phyloP scores from a whole-genome alignment of 2,888 invertebrate genomes.

The Melanostoma scalare region DNA sequence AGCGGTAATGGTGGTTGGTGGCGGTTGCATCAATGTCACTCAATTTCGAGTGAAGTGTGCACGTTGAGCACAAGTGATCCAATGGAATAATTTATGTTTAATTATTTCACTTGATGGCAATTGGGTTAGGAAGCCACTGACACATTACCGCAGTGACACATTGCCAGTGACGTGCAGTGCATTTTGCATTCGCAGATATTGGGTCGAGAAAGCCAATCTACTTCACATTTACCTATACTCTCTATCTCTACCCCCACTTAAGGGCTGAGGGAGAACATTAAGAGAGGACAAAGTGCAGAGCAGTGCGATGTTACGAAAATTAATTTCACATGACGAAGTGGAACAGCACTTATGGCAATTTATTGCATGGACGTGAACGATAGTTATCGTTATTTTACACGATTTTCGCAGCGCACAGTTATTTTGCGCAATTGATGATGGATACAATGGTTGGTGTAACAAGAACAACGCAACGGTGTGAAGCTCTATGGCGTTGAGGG shows the following conservation, averaged over 20 bases:
- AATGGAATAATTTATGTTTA: slow-evolving; percentile 71
- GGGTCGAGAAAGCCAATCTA: slow-evolving; percentile 33
- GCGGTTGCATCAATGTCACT: slow-evolving; percentile 58
- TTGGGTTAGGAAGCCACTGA: slow-evolving; percentile 72
- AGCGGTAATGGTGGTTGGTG: neutral
- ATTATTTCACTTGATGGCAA: slow-evolving; percentile 70
- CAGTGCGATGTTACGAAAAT: slow-evolving; percentile 25
- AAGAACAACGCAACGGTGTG: neutral
- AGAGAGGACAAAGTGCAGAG: neutral
- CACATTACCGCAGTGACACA: slow-evolving; percentile 61
- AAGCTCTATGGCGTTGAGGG: neutral
- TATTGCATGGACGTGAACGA: slow-evolving; percentile 49
- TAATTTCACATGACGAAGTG: slow-evolving; percentile 62
- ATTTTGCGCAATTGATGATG: slow-evolving; percentile 56
- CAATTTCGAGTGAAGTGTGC: slow-evolving; percentile 20
- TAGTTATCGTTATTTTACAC: slow-evolving; percentile 43
- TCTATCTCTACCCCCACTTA: neutral
- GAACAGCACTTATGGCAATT: slow-evolving; percentile 64
- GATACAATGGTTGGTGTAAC: slow-evolving; percentile 8
- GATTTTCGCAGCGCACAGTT: slow-evolving; percentile 33
- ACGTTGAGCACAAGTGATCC: slow-evolving; percentile 37
- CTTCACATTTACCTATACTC: neutral
- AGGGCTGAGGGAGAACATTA: neutral
- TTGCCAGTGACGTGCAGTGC: slow-evolving; percentile 58
- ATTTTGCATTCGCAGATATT: neutral